Base-by-base conservation (phyloP, 2,113 vertebrate genomes). In the Nicator chloris region DNA sequence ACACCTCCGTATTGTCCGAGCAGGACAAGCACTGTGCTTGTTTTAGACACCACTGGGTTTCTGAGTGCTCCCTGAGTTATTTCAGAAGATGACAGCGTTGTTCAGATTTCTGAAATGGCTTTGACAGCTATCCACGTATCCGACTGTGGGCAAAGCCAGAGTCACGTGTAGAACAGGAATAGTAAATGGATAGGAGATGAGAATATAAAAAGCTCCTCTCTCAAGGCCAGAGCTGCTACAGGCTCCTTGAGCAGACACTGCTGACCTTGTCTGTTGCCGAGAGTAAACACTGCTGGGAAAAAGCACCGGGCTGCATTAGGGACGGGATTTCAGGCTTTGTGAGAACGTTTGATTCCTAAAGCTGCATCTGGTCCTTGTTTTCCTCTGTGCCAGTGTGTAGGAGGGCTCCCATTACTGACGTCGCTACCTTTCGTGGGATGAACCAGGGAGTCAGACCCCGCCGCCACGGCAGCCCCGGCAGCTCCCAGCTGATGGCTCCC, bases 1-100 rank as follows among this genome's bases (percentile, higher is more conserved):
- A 19, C 40, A 19, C 8, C 31, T 18, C 42, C 2, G 1, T 1
- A 2, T 1, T 10, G 5, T 7, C 20, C 9, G 1, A 26, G 68
- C 40, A 4, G 45, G 6, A 1, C 24, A 4, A n/a, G 26, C 3
- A 0, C 65, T 2, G 56, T 0, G 42, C 9, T 0, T 3, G 7
- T 33, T 59, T 42, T 5, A 8, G 40, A 20, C 64, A 4, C 12
- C 18, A 0, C 7, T 1, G 2, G 4, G 5, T 7, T 31, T 31
- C 77, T 11, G 30, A 37, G 37, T 0, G 33, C 13, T 35, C 73
- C 35, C 5, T 0, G 26, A 24, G 39, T 35, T 42, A 64, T 35
- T 75, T 33, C 51, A 9, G 66, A 50, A 42, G 83, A 49, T 6
- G 81, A 56, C 72, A 17, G 76, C 6, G 1, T 22, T 27, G 71